Evolutionary conservation across 1,140 invertebrate genomes (phyloP).

Genomic region (Chionoecetes opilio): DNA sequence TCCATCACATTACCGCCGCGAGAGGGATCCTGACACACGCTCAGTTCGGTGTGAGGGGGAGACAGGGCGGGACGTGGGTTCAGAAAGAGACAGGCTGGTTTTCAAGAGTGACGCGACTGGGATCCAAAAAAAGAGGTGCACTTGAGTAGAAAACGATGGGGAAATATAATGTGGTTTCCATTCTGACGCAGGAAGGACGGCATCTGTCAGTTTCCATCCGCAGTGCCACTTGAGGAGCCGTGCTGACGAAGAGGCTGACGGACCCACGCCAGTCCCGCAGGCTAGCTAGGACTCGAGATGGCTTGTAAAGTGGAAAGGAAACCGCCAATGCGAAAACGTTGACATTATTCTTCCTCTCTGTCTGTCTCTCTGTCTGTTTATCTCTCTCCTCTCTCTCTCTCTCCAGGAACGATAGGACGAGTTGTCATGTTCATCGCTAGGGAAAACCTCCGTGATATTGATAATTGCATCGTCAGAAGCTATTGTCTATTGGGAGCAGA

Average conservation of each 20-base stretch:
- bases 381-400: constrained; percentile 43
- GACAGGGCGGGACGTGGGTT: neutral
- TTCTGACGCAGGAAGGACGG: neutral
- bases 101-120: neutral
- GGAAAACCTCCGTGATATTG: no score
- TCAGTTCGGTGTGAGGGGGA: neutral
- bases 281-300: neutral
- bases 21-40: neutral
- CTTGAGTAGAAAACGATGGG: neutral
- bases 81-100: neutral
- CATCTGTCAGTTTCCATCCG: neutral
- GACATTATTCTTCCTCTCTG: constrained; percentile 19
- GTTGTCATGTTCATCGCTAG: no score
- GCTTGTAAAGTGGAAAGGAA: neutral
- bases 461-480: no score
- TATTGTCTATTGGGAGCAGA: no score
- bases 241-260: neutral
- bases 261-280: neutral
- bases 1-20: neutral
- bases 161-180: neutral
- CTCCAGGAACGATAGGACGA: neutral
- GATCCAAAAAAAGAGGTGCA: no score
- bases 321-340: neutral
- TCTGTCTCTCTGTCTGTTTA: constrained; percentile 47
- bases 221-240: neutral